A percentile compares a stretch with the other conserved stretches of the same genome.
These are phyloP conservation scores for Holocentrus rufus DNA, from an alignment of 2,797 vertebrate species.

Conservation along the genomic window DNA sequence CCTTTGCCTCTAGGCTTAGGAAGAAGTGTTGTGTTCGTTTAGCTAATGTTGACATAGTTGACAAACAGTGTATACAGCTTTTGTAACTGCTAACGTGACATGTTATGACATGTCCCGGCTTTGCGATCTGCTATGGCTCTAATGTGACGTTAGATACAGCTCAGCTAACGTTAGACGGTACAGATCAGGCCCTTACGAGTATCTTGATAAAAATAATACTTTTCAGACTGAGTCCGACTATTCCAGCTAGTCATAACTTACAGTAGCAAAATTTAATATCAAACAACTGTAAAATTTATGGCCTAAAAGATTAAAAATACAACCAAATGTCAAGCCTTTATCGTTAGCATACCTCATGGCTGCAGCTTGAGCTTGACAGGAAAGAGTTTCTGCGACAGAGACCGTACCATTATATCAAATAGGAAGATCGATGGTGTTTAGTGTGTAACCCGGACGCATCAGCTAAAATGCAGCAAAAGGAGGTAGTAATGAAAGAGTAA, in stretches of 20 bases:
- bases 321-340: neutral
- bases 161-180: constrained; percentile 45
- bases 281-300: fast-evolving
- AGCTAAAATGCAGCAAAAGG: fast-evolving
- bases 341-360: constrained; percentile 72
- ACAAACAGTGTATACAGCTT: too few relatives aligned
- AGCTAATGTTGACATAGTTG: too few relatives aligned
- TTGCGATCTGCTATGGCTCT: too few relatives aligned
- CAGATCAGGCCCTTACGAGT: constrained; percentile 19
- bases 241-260: neutral
- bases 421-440: constrained; percentile 7
- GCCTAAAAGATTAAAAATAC: neutral
- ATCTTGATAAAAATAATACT: neutral
- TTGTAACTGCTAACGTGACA: neutral
- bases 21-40: too few relatives aligned
- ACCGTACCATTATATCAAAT: constrained; percentile 50
- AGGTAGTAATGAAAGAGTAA: fast-evolving
- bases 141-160: constrained; percentile 13
- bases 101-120: constrained; percentile 57
- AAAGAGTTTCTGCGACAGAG: constrained; percentile 15
- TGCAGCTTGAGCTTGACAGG: constrained; percentile 49
- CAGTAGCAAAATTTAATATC: too few relatives aligned
- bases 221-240: fast-evolving
- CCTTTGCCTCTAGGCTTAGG: too few relatives aligned
- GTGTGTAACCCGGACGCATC: fast-evolving